Conservation (phyloP, 2,797 vertebrate genomes). For the Momotus momota region DNA sequence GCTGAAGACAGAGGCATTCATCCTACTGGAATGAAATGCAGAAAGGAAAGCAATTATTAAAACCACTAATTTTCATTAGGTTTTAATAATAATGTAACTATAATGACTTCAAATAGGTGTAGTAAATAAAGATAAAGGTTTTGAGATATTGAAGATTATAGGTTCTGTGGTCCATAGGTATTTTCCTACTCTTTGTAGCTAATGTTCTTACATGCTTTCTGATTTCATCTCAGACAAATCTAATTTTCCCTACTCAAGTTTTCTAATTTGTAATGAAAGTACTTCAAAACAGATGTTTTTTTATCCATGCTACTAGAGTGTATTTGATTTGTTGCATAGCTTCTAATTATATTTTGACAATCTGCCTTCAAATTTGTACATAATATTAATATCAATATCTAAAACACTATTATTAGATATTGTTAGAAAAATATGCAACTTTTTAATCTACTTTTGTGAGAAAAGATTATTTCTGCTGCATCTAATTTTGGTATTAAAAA, state of each 20-base stretch:
- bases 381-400: conserved; percentile 17
- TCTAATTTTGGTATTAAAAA: conserved; percentile 36
- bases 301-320: background rate
- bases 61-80: background rate
- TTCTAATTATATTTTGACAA: conserved; percentile 57
- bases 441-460: conserved; percentile 26
- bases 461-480: background rate
- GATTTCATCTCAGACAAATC: background rate
- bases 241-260: background rate
- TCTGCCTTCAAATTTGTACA: conserved; percentile 8
- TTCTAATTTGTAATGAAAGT: conserved; percentile 29
- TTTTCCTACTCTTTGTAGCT: background rate
- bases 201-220: background rate
- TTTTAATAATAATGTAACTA: background rate
- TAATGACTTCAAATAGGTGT: background rate
- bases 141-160: too few species aligned
- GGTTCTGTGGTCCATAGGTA: background rate
- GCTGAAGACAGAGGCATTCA: background rate
- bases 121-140: background rate
- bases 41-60: background rate
- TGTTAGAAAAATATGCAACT: background rate
- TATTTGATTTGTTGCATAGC: conserved; percentile 17
- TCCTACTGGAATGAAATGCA: background rate
- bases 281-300: conserved; percentile 26
- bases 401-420: conserved; percentile 15